Conservation (phyloP, 2,113 vertebrate species). For the Dicerorhinus sumatrensis region DNA sequence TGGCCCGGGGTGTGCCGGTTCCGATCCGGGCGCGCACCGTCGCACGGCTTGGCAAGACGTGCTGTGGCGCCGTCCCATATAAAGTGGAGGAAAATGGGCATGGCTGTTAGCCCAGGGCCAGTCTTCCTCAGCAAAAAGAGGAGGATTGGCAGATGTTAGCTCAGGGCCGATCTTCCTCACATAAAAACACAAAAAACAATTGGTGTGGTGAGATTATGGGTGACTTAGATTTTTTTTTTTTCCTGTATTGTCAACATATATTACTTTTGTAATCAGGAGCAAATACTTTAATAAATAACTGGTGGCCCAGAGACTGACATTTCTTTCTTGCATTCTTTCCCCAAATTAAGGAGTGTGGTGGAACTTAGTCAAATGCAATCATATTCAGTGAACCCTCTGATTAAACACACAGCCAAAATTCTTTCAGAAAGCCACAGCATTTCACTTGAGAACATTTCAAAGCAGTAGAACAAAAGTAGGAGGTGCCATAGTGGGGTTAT, state of each 20-base stretch:
- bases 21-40: too few relatives aligned
- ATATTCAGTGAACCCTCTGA: neutral
- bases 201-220: neutral
- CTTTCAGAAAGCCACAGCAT: neutral
- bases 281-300: neutral
- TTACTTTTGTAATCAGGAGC: neutral
- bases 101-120: too few relatives aligned
- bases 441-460: neutral
- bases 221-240: neutral
- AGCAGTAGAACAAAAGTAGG: neutral
- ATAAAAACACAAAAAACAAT: neutral
- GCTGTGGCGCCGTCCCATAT: too few relatives aligned
- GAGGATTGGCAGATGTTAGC: too few relatives aligned
- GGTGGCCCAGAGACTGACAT: neutral
- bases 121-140: too few relatives aligned
- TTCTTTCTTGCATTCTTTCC: neutral
- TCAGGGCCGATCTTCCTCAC: too few relatives aligned
- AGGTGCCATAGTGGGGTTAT: neutral
- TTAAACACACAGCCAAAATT: neutral
- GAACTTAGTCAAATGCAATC: neutral
- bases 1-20: too few relatives aligned
- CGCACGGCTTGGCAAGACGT: too few relatives aligned
- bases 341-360: neutral
- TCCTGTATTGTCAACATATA: neutral
- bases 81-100: too few relatives aligned